These are phyloP conservation scores for Ia io DNA, from an alignment of 2,113 vertebrate species.

Conservation along the genomic window DNA sequence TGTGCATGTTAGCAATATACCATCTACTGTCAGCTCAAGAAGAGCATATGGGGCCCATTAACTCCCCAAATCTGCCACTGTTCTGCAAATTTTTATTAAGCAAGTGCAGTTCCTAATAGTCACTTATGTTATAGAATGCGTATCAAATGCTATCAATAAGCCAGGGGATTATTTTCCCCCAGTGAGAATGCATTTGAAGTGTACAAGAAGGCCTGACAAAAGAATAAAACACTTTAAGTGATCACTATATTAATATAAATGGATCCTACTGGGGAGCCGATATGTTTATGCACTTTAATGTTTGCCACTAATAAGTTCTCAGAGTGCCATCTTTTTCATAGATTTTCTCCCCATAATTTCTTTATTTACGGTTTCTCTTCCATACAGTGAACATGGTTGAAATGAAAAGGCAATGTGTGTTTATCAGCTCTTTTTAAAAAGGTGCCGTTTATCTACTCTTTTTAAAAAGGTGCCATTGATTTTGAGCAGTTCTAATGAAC, in stretches of 20 bases:
- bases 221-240: constrained; percentile 37
- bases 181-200: constrained; percentile 65
- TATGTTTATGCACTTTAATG: not conserved
- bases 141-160: constrained; percentile 68
- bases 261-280: constrained; percentile 36
- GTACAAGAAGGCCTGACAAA: constrained; percentile 66
- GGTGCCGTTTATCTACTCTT: not conserved
- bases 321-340: not conserved
- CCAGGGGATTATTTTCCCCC: constrained; percentile 62
- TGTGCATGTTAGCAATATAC: constrained; percentile 70
- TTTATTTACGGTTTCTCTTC: not conserved
- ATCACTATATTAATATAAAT: constrained; percentile 63
- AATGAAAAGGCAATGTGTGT: not conserved
- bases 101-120: constrained; percentile 65
- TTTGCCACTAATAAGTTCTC: constrained; percentile 45
- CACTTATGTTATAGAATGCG: constrained; percentile 61
- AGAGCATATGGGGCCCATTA: constrained; percentile 73
- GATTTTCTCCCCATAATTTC: not conserved
- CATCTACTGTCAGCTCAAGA: constrained; percentile 58
- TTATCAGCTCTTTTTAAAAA: not conserved
- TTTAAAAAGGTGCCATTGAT: not conserved
- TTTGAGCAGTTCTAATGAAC: not conserved
- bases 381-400: not conserved
- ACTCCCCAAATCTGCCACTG: constrained; percentile 59
- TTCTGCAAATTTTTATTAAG: constrained; percentile 74